phyloP scores from a whole-genome alignment of 2,113 vertebrate species.

The Todiramphus saurophagus region DNA sequence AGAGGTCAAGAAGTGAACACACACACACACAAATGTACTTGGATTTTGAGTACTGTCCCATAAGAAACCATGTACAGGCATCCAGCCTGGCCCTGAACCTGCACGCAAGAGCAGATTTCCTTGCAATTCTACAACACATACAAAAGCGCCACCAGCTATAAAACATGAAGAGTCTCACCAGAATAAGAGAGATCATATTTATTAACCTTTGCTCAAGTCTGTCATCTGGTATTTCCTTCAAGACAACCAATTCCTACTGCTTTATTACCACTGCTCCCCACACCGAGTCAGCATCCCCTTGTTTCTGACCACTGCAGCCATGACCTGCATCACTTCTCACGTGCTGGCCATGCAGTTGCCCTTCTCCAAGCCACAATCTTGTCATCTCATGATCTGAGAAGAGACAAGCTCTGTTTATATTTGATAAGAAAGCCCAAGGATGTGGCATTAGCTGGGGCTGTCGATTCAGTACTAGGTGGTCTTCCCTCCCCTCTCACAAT shows the following conservation, averaged over 20 bases:
- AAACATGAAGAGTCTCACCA: neutral
- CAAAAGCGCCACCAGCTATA: neutral
- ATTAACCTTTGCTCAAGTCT: neutral
- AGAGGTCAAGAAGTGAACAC: neutral
- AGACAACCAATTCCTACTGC: neutral
- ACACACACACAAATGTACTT: neutral
- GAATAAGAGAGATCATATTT: neutral
- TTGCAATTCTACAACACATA: neutral
- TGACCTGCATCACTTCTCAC: neutral
- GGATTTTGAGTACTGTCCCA: neutral
- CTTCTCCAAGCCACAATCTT: neutral
- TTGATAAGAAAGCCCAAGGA: neutral
- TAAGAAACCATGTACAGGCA: neutral
- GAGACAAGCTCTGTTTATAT: neutral
- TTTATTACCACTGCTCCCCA: neutral
- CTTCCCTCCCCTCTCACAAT: fast-evolving
- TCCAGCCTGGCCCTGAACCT: neutral
- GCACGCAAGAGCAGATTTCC: neutral
- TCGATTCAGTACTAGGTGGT: neutral
- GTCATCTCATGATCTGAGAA: neutral
- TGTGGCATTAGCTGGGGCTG: neutral
- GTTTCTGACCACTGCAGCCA: neutral
- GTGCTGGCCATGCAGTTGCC: neutral
- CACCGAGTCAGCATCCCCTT: neutral
- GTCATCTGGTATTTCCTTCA: neutral